Base-by-base conservation (phyloP, 2,888 invertebrate species). In the Isotomurus palustris region DNA sequence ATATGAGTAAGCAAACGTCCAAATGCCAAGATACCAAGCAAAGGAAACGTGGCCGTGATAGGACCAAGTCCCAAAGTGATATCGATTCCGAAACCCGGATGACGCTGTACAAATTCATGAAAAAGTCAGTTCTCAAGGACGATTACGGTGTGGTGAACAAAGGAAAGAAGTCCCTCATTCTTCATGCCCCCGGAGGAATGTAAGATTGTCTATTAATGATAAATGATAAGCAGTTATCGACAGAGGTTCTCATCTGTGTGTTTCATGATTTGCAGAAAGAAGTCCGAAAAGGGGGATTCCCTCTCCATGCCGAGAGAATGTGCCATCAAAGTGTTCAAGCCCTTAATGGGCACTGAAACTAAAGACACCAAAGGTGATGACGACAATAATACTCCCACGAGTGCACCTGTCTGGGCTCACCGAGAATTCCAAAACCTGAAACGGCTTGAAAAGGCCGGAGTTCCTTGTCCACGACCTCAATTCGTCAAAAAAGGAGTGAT, bases 241-340 rank as follows among this genome's bases (percentile, higher is more conserved):
- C n/a, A n/a, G n/a, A n/a, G n/a, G n/a, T n/a, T n/a, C n/a, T n/a
- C n/a, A n/a, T n/a, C n/a, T n/a, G n/a, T n/a, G n/a, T n/a, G n/a
- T n/a, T n/a, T n/a, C n/a, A n/a, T n/a, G n/a, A n/a, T 19, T 54
- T 49, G 54, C 40, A 54, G 32, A 17, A 43, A 41, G 48, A 53
- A 50, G 27, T 44, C 49, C 14, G 19, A 44, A 35, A 52, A 17
- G 17, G 41, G 47, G 53, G 44, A 27, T 36, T 38, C n/a, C 28
- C 45, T 56, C 8, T 49, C 51, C 22, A 47, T 79, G 8, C 77
- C 79, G 1, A 61, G 71, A 24, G 78, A 81, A 68, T 77, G 77
- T 69, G 81, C 79, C 2, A 71, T 81, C 47, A 82, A 83, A 72
- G 77, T 82, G 12, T 83, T 78, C 73, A 83, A 82, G 69, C 82